Base-by-base conservation (phyloP, 2,797 vertebrate genomes). In the Alfaro cultratus region DNA sequence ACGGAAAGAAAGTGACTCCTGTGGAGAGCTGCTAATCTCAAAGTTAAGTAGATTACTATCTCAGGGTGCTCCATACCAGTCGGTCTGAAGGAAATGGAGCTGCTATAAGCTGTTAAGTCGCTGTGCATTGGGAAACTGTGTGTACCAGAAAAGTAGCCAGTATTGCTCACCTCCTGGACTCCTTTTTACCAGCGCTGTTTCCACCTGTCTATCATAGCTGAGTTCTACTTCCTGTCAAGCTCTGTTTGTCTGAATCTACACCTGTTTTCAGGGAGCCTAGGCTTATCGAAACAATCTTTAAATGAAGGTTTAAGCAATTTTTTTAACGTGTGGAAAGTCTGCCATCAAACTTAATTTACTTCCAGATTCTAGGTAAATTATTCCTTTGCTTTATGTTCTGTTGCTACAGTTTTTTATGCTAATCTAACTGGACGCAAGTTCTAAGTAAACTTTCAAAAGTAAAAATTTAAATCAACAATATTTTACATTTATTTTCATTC, bases 31-130 rank as follows among this genome's bases (percentile, higher is more conserved):
- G 78, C 81, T 94, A 92, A 94, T 95, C 91, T 80, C 68, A 82
- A 13, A 78, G 80, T 87, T 91, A 92, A 93, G 92, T 78, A 88
- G 93, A 92, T 94, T 92, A 94, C 60, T 74, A 77, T 74, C 43
- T 83, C 82, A 80, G 86, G 78, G 55, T 64, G 81, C 83, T 82
- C 11, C 62, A 75, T 70, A 77, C 51, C 78, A 46, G 84, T 73
- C 84, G 77, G 83, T 83, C 80, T 78, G 78, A 68, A 86, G 87
- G 85, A 90, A 90, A 87, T 81, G 75, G 85, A 90, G 80, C 90
- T 80, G 81, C 86, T 34, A 29, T 90, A 90, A 92, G 77, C 85
- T 88, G 80, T 85, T 80, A 51, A 73, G 5, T 73, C 84, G 75
- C 81, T 80, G 76, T 67, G 77, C 79, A 71, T 21, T 80, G 46